Evolutionary conservation across 2,797 vertebrate species (phyloP).

Genomic region (Florisuga fusca): DNA sequence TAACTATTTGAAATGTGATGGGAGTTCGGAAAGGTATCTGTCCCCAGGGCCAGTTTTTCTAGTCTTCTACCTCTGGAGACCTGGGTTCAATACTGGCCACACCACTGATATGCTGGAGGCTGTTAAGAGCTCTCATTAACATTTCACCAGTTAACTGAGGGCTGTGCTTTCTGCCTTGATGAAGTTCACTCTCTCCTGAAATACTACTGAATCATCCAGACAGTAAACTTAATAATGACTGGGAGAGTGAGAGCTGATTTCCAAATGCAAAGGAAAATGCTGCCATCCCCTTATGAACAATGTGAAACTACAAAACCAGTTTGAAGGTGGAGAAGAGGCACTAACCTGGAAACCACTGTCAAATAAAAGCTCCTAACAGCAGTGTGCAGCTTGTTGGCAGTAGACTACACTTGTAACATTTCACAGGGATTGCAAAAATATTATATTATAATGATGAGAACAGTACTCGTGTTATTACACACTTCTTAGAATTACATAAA

Average conservation of each 20-base stretch:
- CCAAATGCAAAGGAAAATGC: not conserved
- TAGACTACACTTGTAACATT: not conserved
- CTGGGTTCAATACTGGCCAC: not conserved
- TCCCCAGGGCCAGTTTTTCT: conserved; percentile 30
- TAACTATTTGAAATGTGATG: conserved; percentile 54
- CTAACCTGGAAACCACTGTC: not conserved
- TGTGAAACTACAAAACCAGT: not conserved
- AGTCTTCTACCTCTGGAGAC: conserved; percentile 37
- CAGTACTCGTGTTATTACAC: not conserved
- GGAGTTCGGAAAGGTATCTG: conserved; percentile 21
- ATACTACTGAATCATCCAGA: not conserved
- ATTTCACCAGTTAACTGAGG: conserved; percentile 16
- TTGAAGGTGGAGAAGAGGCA: not conserved
- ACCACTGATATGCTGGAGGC: not conserved
- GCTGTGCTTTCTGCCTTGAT: not conserved
- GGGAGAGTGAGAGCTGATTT: not conserved
- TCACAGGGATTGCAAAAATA: not conserved
- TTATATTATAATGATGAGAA: not conserved
- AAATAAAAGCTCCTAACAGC: not conserved
- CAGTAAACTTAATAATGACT: not conserved
- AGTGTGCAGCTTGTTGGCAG: not conserved
- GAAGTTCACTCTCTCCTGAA: not conserved
- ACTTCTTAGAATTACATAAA: not conserved
- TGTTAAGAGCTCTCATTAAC: not conserved
- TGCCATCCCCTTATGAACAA: not conserved